Evolutionary conservation across 2,113 vertebrate genomes (phyloP).

Genomic region (Ceyx melanurus): DNA sequence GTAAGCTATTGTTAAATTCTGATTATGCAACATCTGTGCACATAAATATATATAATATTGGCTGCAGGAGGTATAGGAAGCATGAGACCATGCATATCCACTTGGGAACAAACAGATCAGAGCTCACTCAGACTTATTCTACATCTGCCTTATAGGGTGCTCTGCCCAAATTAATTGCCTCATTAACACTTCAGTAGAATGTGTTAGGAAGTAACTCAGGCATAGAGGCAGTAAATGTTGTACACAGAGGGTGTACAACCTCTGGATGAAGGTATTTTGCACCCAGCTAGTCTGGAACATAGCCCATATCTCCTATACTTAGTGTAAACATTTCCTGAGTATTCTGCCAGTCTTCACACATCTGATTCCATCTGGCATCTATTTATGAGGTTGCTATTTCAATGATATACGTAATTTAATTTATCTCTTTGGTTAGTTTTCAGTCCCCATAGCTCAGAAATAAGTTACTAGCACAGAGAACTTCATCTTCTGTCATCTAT

Average conservation of each 20-base stretch:
- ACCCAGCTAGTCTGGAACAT: background rate
- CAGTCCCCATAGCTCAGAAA: background rate
- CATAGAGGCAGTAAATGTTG: background rate
- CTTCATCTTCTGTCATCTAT: background rate
- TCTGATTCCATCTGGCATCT: background rate
- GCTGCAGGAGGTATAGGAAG: background rate
- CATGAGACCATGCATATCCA: background rate
- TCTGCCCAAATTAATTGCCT: background rate
- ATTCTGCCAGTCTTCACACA: background rate
- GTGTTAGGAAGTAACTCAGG: background rate
- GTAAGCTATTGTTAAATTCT: background rate
- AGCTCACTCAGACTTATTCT: background rate
- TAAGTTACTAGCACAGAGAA: background rate
- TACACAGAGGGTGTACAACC: background rate
- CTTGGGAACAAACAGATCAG: background rate
- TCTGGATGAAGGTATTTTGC: background rate
- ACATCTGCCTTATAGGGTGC: background rate
- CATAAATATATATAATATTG: background rate
- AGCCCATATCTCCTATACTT: background rate
- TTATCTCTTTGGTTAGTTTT: background rate
- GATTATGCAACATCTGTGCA: background rate
- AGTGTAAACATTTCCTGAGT: background rate
- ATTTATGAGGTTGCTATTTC: background rate
- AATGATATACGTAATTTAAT: background rate
- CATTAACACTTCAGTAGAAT: background rate